Percentiles rank a stretch among this genome's conserved stretches.
These are phyloP conservation scores for Sphenodon punctatus DNA, from an alignment of 2,797 vertebrate species.

Conservation along the genomic window DNA sequence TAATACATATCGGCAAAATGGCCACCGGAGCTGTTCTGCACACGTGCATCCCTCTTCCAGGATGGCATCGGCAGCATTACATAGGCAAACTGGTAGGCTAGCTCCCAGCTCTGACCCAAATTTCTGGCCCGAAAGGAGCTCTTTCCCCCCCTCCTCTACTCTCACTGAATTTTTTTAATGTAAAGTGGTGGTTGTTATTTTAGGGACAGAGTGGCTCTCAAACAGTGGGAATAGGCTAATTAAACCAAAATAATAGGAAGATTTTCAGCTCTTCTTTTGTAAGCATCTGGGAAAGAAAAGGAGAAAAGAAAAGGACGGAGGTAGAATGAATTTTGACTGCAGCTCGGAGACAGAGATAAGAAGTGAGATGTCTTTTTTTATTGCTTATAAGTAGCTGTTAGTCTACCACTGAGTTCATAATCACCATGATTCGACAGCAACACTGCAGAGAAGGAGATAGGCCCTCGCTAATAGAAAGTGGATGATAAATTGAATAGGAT, in stretches of 20 bases:
- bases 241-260: slow-evolving; percentile 55
- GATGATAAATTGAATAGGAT: slow-evolving; percentile 25
- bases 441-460: slow-evolving; percentile 1
- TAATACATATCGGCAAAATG: too few relatives aligned
- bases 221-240: slow-evolving; percentile 35
- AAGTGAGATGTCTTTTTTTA: slow-evolving; percentile 3
- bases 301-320: slow-evolving; percentile 25
- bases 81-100: too few relatives aligned
- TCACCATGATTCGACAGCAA: slow-evolving; percentile 15
- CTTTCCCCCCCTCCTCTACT: background rate
- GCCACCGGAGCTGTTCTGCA: too few relatives aligned
- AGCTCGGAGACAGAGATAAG: background rate
- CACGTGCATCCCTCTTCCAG: too few relatives aligned
- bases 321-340: background rate
- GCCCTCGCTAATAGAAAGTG: background rate
- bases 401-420: slow-evolving; percentile 29
- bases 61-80: too few relatives aligned
- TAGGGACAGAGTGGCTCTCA: slow-evolving; percentile 33
- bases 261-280: slow-evolving; percentile 36
- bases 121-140: too few relatives aligned
- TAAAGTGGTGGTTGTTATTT: slow-evolving; percentile 25
- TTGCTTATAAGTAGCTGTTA: slow-evolving; percentile 30
- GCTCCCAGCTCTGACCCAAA: too few relatives aligned
- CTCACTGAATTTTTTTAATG: too few relatives aligned
- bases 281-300: background rate